Conservation (phyloP, 2,888 invertebrate genomes). For the Sphaeridia pumilis region DNA sequence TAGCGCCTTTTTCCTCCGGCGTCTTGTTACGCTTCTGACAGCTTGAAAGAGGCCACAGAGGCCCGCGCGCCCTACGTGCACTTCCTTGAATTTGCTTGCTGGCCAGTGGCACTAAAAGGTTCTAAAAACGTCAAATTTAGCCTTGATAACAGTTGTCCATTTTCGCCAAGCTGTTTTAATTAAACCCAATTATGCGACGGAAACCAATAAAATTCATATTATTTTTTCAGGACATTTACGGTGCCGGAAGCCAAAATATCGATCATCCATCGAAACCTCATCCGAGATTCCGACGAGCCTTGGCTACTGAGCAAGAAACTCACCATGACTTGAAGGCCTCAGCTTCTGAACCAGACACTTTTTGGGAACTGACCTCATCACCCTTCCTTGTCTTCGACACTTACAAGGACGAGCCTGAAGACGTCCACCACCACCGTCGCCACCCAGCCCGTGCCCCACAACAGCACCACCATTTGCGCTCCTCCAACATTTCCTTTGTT, state of each 20-base stretch:
- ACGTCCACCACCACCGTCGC: background rate
- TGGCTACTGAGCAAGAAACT: too few species aligned
- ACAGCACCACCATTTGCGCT: background rate
- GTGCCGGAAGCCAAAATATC: background rate
- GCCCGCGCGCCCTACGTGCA: too few species aligned
- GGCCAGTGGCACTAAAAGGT: too few species aligned
- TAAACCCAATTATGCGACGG: too few species aligned
- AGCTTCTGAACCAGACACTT: constrained; percentile 22
- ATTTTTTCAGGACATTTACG: constrained; percentile 7
- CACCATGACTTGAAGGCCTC: constrained; percentile 17
- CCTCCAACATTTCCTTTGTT: constrained; percentile 14
- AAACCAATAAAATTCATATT: background rate
- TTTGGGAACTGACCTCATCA: constrained; percentile 23
- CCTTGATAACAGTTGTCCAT: too few species aligned
- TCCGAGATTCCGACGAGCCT: too few species aligned
- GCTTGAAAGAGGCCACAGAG: too few species aligned
- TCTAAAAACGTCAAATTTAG: too few species aligned
- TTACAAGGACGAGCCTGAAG: constrained; percentile 21
- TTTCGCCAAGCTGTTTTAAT: too few species aligned
- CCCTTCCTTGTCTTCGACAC: constrained; percentile 24
- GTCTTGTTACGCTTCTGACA: too few species aligned
- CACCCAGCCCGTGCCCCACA: background rate
- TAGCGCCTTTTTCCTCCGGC: too few species aligned
- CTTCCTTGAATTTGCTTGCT: too few species aligned
- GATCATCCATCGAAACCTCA: background rate